These are phyloP conservation scores for Chaenodraco wilsoni DNA, from an alignment of 2,797 vertebrate species.

Conservation along the genomic window DNA sequence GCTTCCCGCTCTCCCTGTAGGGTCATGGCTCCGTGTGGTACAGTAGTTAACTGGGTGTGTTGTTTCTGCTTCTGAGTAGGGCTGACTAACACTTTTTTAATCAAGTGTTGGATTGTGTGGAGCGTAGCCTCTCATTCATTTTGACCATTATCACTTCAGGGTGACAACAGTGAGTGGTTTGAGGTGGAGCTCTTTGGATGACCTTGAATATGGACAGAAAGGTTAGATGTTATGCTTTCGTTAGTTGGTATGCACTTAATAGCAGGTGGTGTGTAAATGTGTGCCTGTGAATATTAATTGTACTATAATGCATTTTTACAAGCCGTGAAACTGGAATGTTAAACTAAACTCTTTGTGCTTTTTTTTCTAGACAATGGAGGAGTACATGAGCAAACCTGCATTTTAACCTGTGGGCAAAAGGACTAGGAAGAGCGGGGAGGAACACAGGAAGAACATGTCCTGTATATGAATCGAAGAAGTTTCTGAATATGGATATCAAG, in stretches of 20 bases:
- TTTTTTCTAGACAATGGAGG: constrained; percentile 91
- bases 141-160: constrained; percentile 81
- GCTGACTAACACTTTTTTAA: constrained; percentile 70
- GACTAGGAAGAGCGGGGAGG: constrained; percentile 21
- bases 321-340: background rate
- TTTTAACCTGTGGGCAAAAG: constrained; percentile 82
- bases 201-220: constrained; percentile 85
- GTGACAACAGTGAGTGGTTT: constrained; percentile 83
- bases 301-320: constrained; percentile 1
- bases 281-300: constrained; percentile 59
- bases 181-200: constrained; percentile 86
- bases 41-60: constrained; percentile 66
- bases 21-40: constrained; percentile 60
- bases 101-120: constrained; percentile 62
- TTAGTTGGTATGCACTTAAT: constrained; percentile 71
- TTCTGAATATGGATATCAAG: constrained; percentile 21
- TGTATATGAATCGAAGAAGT: constrained; percentile 43
- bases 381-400: constrained; percentile 97
- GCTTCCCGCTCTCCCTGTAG: constrained; percentile 54
- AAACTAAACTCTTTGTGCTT: constrained; percentile 15
- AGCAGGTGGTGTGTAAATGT: constrained; percentile 52
- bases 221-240: constrained; percentile 83
- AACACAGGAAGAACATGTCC: constrained; percentile 25
- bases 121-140: constrained; percentile 78
- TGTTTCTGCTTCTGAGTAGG: constrained; percentile 60